Conservation (phyloP, 1,140 invertebrate species). For the Holotrichia oblita region DNA sequence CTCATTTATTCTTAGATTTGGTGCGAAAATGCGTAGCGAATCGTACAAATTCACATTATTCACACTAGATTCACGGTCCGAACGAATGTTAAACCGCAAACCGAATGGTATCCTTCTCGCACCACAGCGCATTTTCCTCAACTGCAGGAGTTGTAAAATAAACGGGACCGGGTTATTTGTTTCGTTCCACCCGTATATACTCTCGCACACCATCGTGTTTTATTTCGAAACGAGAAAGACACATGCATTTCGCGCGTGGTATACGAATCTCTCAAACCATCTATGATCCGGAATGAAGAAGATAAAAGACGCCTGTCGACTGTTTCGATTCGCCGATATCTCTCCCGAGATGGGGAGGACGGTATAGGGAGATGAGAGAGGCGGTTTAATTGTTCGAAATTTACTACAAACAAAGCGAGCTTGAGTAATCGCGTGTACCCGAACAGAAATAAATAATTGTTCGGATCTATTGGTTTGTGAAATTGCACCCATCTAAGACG, state of each 20-base stretch:
- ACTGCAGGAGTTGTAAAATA: not conserved
- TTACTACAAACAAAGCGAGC: conserved; percentile 24
- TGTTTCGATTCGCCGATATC: not conserved
- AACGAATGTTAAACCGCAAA: not conserved
- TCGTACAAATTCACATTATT: conserved; percentile 14
- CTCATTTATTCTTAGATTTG: conserved; percentile 3
- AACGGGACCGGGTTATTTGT: not conserved
- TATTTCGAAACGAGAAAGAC: no score
- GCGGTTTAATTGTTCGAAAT: conserved; percentile 28
- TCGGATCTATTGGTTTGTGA: conserved; percentile 48
- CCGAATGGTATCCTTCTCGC: no score
- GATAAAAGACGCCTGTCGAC: conserved; percentile 27
- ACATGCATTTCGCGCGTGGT: not conserved
- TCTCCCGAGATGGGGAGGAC: not conserved
- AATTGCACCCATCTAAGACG: conserved; percentile 32
- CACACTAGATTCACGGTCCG: not conserved
- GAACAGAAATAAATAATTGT: conserved; percentile 52
- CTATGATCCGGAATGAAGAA: conserved; percentile 12
- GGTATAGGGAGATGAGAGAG: not conserved
- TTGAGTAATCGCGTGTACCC: conserved; percentile 47
- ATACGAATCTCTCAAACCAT: not conserved
- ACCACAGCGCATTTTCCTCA: not conserved
- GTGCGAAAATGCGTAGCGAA: conserved; percentile 16
- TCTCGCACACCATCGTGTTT: no score
- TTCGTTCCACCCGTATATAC: not conserved